Base-by-base conservation (phyloP, 2,113 vertebrate species). In the Brachypodius melanocephalos region DNA sequence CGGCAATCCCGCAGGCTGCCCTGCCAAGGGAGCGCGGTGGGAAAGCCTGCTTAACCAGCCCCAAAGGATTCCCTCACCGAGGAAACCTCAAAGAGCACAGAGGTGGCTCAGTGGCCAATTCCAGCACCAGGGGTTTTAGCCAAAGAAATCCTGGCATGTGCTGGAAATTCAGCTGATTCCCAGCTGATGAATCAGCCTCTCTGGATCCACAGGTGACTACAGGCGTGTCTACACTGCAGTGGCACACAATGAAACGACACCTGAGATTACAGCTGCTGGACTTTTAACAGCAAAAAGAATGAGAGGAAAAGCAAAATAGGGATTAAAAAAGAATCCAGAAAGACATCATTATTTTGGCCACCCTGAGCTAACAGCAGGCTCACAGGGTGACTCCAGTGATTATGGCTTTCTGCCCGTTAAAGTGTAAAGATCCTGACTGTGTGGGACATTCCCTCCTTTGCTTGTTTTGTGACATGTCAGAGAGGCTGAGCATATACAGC, bases 31-130 rank as follows among this genome's bases (percentile, higher is more conserved):
- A 69, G 57, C 3, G n/a, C 2, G 17, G 91, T 79, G 88, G 93
- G 93, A 88, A 96, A 95, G 74, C 74, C 94, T 80, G 36, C 43
- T 17, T 80, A 96, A 88, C 89, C 91, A 94, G 78, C 55, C 28
- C 12, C 4, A 4, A 57, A 95, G 95, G 96, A 96, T 95, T 96
- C 89, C 93, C 95, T 74, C 90, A 0, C 17, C 28, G 19, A 89
- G 78, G 51, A 97, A 97, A 96, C 91, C 94, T 95, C 95, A 96
- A 76, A 83, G 72, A 82, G 18, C 9, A 40, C 4, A 89, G 81
- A 91, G 89, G 79, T 96, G 88, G 59, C 91, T 96, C 81, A 31
- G 66, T 80, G 77, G 67, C 78, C 94, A 85, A 66, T 62, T 91
- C 91, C 85, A 93, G 68, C 32, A 88, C 52, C 22, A 18, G 57